phyloP scores from a whole-genome alignment of 2,888 invertebrate species.

The Euproctis similis region DNA sequence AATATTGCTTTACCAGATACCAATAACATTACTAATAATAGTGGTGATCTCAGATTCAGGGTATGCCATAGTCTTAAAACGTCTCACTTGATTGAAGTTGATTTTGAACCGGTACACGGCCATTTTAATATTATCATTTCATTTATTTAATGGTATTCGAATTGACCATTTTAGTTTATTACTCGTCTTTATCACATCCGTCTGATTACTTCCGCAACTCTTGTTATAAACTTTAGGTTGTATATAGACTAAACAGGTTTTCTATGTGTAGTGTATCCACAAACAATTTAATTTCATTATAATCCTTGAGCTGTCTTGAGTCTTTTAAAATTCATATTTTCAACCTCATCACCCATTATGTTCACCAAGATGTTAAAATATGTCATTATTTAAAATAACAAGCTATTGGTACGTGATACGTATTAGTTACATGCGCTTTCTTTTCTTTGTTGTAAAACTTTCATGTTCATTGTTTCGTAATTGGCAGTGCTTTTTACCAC shows the following conservation, averaged over 20 bases:
- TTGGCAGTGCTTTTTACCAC: slow-evolving; percentile 43
- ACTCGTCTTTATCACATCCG: slow-evolving; percentile 13
- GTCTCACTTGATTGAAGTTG: slow-evolving; percentile 2
- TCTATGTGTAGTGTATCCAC: no score
- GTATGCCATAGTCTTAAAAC: slow-evolving; percentile 4
- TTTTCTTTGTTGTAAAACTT: slow-evolving; percentile 55
- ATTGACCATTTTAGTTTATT: no score
- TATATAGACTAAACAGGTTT: no score
- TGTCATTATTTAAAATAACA: slow-evolving; percentile 26
- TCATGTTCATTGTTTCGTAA: slow-evolving; percentile 66
- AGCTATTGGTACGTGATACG: slow-evolving; percentile 36
- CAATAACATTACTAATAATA: slow-evolving; percentile 3
- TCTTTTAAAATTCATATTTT: no score
- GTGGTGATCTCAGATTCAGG: slow-evolving; percentile 7
- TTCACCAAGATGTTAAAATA: no score
- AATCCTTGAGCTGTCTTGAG: no score
- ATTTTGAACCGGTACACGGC: no score
- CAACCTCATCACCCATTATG: no score
- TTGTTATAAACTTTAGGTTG: no score
- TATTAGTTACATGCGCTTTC: slow-evolving; percentile 53
- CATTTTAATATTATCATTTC: no score
- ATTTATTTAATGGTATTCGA: slow-evolving; percentile 6
- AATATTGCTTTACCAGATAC: neutral
- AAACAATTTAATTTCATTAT: no score
- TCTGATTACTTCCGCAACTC: no score